Evolutionary conservation across 2,797 vertebrate genomes (phyloP).

Genomic region (Peromyscus aztecus): DNA sequence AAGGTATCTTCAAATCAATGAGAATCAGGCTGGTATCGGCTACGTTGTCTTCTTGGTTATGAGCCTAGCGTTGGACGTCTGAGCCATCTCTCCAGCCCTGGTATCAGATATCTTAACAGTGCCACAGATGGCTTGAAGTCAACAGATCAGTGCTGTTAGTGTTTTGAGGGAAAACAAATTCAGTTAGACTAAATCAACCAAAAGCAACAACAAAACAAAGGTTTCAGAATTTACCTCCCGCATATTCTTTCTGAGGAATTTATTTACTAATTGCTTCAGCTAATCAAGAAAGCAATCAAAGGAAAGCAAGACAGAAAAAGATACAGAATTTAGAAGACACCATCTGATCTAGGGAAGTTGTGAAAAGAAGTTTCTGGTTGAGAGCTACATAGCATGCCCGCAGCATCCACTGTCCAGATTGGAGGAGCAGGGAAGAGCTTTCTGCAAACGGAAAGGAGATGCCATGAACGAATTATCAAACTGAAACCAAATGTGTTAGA

Average conservation of each 20-base stretch:
- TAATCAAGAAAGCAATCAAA: neutral
- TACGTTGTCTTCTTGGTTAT: neutral
- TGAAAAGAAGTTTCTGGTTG: neutral
- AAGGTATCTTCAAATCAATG: neutral
- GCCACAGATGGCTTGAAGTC: neutral
- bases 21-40: neutral
- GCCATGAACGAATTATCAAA: neutral
- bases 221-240: constrained; percentile 38
- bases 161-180: constrained; percentile 42
- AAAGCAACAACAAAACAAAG: constrained; percentile 58
- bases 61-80: neutral
- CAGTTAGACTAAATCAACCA: constrained; percentile 33
- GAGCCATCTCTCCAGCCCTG: neutral
- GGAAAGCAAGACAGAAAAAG: constrained; percentile 29
- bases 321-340: neutral
- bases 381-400: neutral
- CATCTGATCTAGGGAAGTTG: neutral
- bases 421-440: neutral
- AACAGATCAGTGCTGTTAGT: neutral
- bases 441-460: neutral
- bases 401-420: neutral
- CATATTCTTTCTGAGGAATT: constrained; percentile 15
- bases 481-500: neutral
- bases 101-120: neutral
- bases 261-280: constrained; percentile 5